Percentiles rank a stretch among this genome's conserved stretches.
These are phyloP conservation scores for Monopis laevigella DNA, from an alignment of 2,888 invertebrate species.

Conservation along the genomic window DNA sequence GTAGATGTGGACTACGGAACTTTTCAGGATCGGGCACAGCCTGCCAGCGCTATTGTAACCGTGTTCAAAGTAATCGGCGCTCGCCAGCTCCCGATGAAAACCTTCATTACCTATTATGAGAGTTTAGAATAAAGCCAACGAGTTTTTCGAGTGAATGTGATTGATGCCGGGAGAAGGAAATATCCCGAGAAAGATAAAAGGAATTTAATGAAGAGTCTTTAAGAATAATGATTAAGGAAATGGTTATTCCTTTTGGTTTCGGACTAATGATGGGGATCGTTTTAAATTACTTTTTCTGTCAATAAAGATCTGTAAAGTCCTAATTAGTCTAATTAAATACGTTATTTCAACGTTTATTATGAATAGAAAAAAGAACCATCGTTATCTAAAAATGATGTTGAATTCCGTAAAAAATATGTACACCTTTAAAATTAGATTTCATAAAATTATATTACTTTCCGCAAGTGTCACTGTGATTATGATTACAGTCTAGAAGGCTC, in stretches of 20 bases:
- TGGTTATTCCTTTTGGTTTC: constrained; percentile 63
- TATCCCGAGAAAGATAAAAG: constrained; percentile 65
- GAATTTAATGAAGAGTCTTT: constrained; percentile 68
- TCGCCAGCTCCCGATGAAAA: constrained; percentile 56
- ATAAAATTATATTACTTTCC: not conserved
- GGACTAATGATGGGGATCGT: constrained; percentile 54
- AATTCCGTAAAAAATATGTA: too few species aligned
- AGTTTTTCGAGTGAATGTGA: constrained; percentile 66
- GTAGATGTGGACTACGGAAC: constrained; percentile 56
- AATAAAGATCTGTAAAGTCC: constrained; percentile 43
- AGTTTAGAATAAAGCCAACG: constrained; percentile 67
- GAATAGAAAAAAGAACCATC: too few species aligned
- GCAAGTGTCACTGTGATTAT: not conserved
- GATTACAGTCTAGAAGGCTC: constrained; percentile 51
- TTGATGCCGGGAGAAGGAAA: constrained; percentile 63
- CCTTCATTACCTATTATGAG: constrained; percentile 68
- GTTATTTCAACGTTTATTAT: too few species aligned
- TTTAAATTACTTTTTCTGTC: constrained; percentile 57
- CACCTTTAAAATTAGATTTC: too few species aligned
- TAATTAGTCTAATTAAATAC: constrained; percentile 49
- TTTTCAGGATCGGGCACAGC: constrained; percentile 59
- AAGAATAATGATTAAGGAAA: constrained; percentile 67
- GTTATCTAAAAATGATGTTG: too few species aligned
- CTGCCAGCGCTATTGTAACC: constrained; percentile 52
- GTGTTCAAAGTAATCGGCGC: constrained; percentile 61